A percentile compares a stretch with the other conserved stretches of the same genome.
These are phyloP conservation scores for Limnothrissa miodon DNA, from an alignment of 2,113 vertebrate species.

Conservation along the genomic window DNA sequence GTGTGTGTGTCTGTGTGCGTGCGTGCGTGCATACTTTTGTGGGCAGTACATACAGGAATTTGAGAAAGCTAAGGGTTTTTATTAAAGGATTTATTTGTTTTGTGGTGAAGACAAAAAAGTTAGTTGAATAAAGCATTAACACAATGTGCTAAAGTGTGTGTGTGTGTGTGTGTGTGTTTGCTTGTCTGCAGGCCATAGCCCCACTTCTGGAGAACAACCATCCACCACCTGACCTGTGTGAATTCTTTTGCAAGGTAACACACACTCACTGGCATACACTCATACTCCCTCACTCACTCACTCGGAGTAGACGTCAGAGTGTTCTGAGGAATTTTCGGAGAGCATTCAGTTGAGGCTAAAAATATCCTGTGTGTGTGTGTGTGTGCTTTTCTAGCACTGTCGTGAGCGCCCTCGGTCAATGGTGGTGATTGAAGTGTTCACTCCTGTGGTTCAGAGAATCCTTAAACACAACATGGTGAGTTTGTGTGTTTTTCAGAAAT, in stretches of 20 bases:
- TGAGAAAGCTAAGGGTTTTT: neutral
- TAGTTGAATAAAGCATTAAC: neutral
- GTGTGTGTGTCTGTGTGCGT: neutral
- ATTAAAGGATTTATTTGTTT: neutral
- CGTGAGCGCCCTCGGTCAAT: conserved; percentile 96
- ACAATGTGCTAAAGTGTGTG: conserved; percentile 18
- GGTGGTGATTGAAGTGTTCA: conserved; percentile 99
- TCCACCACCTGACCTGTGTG: conserved; percentile 96
- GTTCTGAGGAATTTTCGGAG: neutral
- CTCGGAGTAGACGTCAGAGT: conserved; percentile 1
- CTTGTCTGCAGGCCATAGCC: conserved; percentile 89
- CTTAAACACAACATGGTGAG: conserved; percentile 99
- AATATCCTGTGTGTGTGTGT: neutral
- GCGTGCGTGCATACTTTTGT: neutral
- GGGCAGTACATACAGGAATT: neutral
- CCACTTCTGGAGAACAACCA: conserved; percentile 99
- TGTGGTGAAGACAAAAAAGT: neutral
- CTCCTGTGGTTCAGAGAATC: conserved; percentile 97
- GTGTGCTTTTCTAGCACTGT: conserved; percentile 80
- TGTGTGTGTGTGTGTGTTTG: conserved; percentile 26
- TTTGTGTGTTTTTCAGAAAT: neutral
- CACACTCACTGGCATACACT: neutral
- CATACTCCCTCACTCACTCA: neutral
- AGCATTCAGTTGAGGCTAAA: neutral
- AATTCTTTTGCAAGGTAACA: conserved; percentile 99